A percentile compares a stretch with the other conserved stretches of the same genome.
Evolutionary conservation across 1,140 invertebrate genomes (phyloP).

Genomic region (Augochlora pura): DNA sequence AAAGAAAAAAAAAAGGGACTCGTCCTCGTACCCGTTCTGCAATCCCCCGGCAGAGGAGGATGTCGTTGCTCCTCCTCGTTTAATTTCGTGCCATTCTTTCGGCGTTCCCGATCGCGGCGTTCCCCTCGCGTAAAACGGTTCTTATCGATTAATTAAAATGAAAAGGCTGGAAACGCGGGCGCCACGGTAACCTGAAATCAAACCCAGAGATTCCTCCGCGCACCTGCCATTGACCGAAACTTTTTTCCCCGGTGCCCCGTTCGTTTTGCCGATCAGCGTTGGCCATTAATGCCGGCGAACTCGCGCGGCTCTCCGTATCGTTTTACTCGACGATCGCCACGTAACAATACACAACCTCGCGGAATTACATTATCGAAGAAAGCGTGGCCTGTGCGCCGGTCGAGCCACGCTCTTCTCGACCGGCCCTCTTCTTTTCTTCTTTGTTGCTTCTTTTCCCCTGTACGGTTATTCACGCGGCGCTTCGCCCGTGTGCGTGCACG

Average conservation of each 20-base stretch:
- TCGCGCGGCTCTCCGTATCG: too few species aligned
- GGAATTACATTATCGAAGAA: constrained; percentile 13
- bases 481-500: not conserved
- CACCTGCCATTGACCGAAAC: constrained; percentile 15
- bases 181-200: not conserved
- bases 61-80: not conserved
- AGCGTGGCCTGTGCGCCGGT: not conserved
- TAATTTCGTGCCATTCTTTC: constrained; percentile 14
- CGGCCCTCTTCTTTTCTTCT: too few species aligned
- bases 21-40: not conserved
- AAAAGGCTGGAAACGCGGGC: not conserved
- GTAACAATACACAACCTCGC: not conserved
- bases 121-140: not conserved
- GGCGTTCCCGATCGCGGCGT: not conserved
- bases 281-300: not conserved
- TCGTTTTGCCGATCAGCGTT: not conserved
- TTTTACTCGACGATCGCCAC: not conserved
- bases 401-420: too few species aligned
- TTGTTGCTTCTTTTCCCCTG: not conserved
- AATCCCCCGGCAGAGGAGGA: too few species aligned
- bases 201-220: not conserved
- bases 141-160: constrained; percentile 33
- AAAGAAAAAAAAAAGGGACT: too few species aligned
- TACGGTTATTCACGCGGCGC: constrained; percentile 22
- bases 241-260: not conserved